Conservation (phyloP, 1,140 invertebrate genomes). For the Neodiprion virginianus region DNA sequence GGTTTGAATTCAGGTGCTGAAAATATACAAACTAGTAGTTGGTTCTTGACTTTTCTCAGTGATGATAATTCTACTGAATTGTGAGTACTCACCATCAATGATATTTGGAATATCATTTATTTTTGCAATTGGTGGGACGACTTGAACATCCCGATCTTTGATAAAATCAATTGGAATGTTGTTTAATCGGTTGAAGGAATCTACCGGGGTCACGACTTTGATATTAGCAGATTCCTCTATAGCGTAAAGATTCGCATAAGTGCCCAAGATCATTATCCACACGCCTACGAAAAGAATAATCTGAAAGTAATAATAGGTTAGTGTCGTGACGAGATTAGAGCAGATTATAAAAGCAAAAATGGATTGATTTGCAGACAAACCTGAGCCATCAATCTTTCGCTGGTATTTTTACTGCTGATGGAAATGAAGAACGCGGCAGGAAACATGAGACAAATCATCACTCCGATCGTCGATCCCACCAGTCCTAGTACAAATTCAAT, state of each 20-base stretch:
- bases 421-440: conserved; percentile 81
- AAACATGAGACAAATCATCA: conserved; percentile 92
- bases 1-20: conserved; percentile 7
- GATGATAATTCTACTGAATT: neutral
- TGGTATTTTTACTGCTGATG: conserved; percentile 75
- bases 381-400: conserved; percentile 75
- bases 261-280: conserved; percentile 83
- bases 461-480: conserved; percentile 93
- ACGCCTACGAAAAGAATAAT: conserved; percentile 78
- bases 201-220: conserved; percentile 38
- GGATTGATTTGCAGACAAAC: conserved; percentile 48
- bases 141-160: conserved; percentile 36
- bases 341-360: conserved; percentile 18
- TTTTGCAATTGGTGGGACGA: conserved; percentile 37
- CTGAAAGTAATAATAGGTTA: conserved; percentile 58
- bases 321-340: conserved; percentile 13
- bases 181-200: conserved; percentile 51
- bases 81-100: conserved; percentile 20
- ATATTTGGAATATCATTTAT: conserved; percentile 35
- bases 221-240: conserved; percentile 66
- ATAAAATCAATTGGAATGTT: conserved; percentile 49
- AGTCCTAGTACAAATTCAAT: conserved; percentile 93
- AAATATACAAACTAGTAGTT: neutral
- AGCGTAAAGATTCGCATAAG: conserved; percentile 84
- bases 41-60: neutral